These are phyloP conservation scores for Drosophila parvula DNA, from an alignment of 1,140 invertebrate species.

Conservation along the genomic window DNA sequence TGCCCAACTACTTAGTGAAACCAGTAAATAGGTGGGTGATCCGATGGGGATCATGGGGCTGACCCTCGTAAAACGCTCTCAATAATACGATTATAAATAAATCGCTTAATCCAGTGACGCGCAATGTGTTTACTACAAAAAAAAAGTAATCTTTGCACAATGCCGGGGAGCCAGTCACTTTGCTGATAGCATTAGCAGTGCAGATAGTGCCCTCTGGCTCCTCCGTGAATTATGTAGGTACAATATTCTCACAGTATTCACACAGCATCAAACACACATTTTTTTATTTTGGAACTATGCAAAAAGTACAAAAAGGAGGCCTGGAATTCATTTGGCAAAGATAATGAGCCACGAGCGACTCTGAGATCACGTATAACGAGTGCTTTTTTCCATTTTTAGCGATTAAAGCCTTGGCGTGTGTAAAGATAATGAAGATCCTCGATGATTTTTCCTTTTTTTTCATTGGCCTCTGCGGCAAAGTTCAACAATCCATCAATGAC, in stretches of 20 bases:
- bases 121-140: conserved; percentile 53
- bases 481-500: conserved; percentile 40
- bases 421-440: conserved; percentile 25
- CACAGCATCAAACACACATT: conserved; percentile 37
- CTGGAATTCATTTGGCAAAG: conserved; percentile 19
- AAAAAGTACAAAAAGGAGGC: conserved; percentile 36
- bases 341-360: conserved; percentile 59
- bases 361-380: conserved; percentile 56
- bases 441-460: conserved; percentile 19
- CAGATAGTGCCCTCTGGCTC: conserved; percentile 16
- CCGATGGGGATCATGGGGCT: conserved; percentile 43
- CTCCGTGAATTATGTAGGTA: conserved; percentile 15
- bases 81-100: conserved; percentile 41
- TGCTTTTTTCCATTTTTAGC: neutral
- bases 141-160: conserved; percentile 37
- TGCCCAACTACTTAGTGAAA: conserved; percentile 20
- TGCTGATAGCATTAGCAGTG: conserved; percentile 20
- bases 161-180: conserved; percentile 26
- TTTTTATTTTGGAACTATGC: conserved; percentile 18
- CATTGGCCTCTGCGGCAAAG: conserved; percentile 8
- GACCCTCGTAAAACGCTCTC: conserved; percentile 47
- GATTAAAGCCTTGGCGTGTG: conserved; percentile 50
- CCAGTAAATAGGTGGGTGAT: conserved; percentile 50
- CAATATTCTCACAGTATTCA: conserved; percentile 38
- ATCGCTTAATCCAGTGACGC: conserved; percentile 47